Base-by-base conservation (phyloP, 2,888 invertebrate genomes). In the Agonopterix alstromeriana region DNA sequence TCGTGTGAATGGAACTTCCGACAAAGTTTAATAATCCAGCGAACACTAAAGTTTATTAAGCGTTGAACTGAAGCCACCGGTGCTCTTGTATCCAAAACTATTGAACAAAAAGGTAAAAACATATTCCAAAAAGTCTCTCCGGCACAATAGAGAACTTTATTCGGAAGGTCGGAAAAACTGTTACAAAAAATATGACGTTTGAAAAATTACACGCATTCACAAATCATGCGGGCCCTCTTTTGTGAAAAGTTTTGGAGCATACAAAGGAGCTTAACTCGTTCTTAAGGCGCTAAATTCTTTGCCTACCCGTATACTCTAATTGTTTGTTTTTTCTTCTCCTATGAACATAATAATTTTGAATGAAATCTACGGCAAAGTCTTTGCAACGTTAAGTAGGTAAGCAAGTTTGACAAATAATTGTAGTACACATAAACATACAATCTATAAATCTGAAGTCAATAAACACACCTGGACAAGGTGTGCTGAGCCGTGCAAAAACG, bases 201-300 rank as follows among this genome's bases (percentile, higher is more conserved):
- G 86, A 88, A 84, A 88, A 87, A 88, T 88, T 85, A 88, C 86
- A 85, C 86, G 80, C 85, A 82, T 83, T 84, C 86, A 86, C 82
- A 86, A 87, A 86, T 86, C 85, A 84, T 82, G 74, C 81, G 82
- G 79, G 82, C 72, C 77, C 74, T 77, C 82, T 82, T 85, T 86
- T 85, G 82, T 82, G 65, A 57, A 79, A 84, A 86, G 73, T 86
- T 86, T 50, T 73, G 67, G 70, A 63, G 68, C 69, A 67, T 76
- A 79, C 82, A 82, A 83, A 82, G 79, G 77, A 77, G 73, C 75
- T 73, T 67, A 78, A 82, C 79, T 83, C 79, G 70, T 77, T 82
- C 81, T 78, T 77, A 67, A 77, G 76, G 71, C 70, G 71, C 63
- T 70, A 69, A 74, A 73, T 70, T 75, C 69, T 64, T 60, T 64